Evolutionary conservation across 2,113 vertebrate species (phyloP).

Genomic region (Phyllopteryx taeniolatus): DNA sequence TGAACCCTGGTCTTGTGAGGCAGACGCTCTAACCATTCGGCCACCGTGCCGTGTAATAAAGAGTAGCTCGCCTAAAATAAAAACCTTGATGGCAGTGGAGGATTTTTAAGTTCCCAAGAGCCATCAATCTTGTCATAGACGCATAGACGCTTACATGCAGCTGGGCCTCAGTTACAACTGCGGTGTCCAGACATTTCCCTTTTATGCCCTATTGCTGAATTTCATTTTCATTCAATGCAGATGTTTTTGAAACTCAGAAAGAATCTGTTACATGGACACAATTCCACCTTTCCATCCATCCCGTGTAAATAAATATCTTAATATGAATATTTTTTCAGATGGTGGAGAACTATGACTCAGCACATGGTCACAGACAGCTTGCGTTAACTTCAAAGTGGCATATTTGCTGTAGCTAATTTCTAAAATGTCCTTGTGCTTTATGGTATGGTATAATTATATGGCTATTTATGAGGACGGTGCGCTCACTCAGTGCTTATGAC

Average conservation of each 20-base stretch:
- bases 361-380: background rate
- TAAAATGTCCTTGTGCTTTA: conserved; percentile 11
- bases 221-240: conserved; percentile 11
- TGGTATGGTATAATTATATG: background rate
- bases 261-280: background rate
- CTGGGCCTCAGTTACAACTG: conserved; percentile 65
- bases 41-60: background rate
- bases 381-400: background rate
- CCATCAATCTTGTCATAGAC: conserved; percentile 70
- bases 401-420: background rate
- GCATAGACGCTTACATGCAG: conserved; percentile 60
- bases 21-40: too few species aligned
- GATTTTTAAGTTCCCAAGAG: conserved; percentile 56
- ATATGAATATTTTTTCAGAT: background rate
- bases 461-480: background rate
- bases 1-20: too few species aligned
- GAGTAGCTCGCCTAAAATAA: conserved; percentile 44
- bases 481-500: background rate
- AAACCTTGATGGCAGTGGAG: conserved; percentile 44
- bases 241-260: background rate
- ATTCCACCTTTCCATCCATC: background rate
- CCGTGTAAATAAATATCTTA: background rate
- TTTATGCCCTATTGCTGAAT: conserved; percentile 8
- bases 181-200: conserved; percentile 39
- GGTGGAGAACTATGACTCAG: background rate